These are phyloP conservation scores for Cyclargus thomasi DNA, from an alignment of 1,140 invertebrate genomes.

Conservation along the genomic window DNA sequence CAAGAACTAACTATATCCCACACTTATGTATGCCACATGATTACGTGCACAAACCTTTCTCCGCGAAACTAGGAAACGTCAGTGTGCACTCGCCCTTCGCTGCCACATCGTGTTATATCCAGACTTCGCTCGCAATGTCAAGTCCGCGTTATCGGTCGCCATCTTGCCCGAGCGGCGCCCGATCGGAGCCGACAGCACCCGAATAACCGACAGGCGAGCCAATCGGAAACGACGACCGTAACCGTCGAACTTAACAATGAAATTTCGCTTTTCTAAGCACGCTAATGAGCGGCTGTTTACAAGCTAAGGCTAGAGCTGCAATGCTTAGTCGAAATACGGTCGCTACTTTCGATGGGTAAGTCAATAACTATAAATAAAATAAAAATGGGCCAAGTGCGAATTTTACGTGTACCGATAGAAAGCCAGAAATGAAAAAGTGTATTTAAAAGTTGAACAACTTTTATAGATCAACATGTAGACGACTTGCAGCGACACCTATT, in stretches of 20 bases:
- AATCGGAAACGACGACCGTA: background rate
- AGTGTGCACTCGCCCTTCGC: background rate
- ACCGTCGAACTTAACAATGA: background rate
- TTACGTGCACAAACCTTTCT: background rate
- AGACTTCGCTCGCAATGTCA: conserved; percentile 23
- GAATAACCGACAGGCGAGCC: background rate
- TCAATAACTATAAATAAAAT: too few species aligned
- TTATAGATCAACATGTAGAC: too few species aligned
- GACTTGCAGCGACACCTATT: too few species aligned
- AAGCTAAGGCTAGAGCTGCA: too few species aligned
- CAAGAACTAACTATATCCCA: too few species aligned
- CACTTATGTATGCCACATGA: too few species aligned
- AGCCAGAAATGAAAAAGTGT: too few species aligned
- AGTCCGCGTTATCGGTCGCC: conserved; percentile 31
- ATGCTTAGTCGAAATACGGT: too few species aligned
- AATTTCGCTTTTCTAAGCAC: background rate
- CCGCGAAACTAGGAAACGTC: background rate
- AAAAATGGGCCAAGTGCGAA: too few species aligned
- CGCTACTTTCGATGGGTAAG: too few species aligned
- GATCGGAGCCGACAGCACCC: background rate
- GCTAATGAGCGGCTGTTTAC: background rate
- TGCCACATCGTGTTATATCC: background rate
- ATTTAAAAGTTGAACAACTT: too few species aligned
- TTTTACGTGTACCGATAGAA: too few species aligned
- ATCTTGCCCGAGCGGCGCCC: conserved; percentile 23